Base-by-base conservation (phyloP, 2,797 vertebrate genomes). In the Poecilia wingei region DNA sequence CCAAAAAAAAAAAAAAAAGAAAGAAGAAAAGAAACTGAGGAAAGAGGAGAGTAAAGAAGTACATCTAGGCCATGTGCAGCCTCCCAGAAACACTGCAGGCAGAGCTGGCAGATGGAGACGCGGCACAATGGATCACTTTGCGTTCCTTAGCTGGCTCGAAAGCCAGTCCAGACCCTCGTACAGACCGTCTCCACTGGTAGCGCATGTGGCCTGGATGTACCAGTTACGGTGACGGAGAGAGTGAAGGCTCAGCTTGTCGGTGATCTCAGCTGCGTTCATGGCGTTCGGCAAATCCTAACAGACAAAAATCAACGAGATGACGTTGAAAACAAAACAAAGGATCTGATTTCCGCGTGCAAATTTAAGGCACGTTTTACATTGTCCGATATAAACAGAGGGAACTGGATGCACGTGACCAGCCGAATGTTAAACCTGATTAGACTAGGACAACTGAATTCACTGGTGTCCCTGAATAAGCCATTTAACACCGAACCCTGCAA, bases 101-200 rank as follows among this genome's bases (percentile, higher is more conserved):
- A 77, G 74, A 87, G 84, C 86, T 81, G 89, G 83, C 84, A 83
- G 86, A 86, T 77, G 61, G 79, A 72, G 79, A 87, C 51, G 77
- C 12, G 49, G 64, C 72, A 33, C 79, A 84, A 84, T 77, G 77
- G 85, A 94, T 96, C 94, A 96, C 89, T 96, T 96, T 70, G 84
- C 77, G 20, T 94, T 95, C 90, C 95, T 95, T 39, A 96, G 91
- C 87, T 94, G 92, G 87, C 81, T 90, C 68, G 96, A 95, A 57
- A 96, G 95, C 96, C 96, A 96, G 75, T 96, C 95, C 41, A 96
- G 95, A 79, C 96, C 95, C 89, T 96, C 95, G 4, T 94, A 96
- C 46, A 96, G 94, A 53, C 96, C 96, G 6, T 96, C 95, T 51
- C 96, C 96, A 6, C 86, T 95, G 18, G 96, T 96, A 74, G 96